These are phyloP conservation scores for Chlorops oryzae DNA, from an alignment of 1,140 invertebrate genomes.

Conservation along the genomic window DNA sequence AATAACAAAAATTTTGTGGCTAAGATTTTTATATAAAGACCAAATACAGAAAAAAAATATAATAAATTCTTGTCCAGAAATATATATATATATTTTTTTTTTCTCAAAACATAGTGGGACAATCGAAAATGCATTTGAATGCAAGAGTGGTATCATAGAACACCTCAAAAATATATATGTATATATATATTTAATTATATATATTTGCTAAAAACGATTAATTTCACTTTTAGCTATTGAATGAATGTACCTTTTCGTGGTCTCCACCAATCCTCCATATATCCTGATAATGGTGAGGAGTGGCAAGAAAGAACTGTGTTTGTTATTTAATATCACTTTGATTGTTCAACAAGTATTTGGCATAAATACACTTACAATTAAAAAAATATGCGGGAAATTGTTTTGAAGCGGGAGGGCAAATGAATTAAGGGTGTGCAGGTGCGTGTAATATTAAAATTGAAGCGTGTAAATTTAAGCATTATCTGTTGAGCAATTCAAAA, in stretches of 20 bases:
- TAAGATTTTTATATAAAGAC: background rate
- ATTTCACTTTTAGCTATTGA: no score
- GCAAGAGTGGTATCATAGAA: no score
- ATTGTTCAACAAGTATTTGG: constrained; percentile 8
- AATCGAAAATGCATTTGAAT: no score
- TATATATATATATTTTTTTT: background rate
- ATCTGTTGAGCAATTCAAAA: no score
- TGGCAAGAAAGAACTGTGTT: constrained; percentile 64
- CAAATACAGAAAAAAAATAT: background rate
- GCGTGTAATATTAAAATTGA: no score
- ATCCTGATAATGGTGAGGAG: constrained; percentile 89
- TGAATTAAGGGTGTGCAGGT: no score
- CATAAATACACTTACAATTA: background rate
- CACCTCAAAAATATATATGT: constrained; percentile 9
- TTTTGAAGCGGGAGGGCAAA: no score
- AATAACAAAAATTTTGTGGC: background rate
- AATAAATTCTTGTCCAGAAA: constrained; percentile 3
- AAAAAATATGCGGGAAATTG: no score
- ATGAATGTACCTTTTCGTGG: constrained; percentile 93
- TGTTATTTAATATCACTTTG: constrained; percentile 48
- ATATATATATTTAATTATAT: background rate
- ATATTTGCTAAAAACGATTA: constrained; percentile 11
- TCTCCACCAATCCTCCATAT: constrained; percentile 94
- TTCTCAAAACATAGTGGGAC: constrained; percentile 10
- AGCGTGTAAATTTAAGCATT: no score